Evolutionary conservation across 2,113 vertebrate genomes (phyloP).

Genomic region (Rhagologus leucostigma): DNA sequence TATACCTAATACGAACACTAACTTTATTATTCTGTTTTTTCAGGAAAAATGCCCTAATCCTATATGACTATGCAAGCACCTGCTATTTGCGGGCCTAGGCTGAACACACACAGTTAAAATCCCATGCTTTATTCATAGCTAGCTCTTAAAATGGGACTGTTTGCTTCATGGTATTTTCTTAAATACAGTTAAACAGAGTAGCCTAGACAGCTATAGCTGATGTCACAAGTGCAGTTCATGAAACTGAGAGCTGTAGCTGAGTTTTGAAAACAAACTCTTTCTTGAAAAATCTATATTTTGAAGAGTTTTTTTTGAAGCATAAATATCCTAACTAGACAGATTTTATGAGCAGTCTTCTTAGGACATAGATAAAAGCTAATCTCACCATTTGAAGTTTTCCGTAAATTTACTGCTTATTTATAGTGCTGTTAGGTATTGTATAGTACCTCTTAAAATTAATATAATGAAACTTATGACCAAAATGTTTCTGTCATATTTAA

Average conservation of each 20-base stretch:
- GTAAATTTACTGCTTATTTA: not conserved
- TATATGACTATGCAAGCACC: not conserved
- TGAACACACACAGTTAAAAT: not conserved
- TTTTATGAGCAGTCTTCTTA: not conserved
- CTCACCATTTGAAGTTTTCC: conserved; percentile 8
- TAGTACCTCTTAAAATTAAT: not conserved
- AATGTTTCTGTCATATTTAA: not conserved
- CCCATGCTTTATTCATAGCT: not conserved
- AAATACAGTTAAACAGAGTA: not conserved
- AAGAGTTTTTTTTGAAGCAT: not conserved
- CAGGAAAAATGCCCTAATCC: not conserved
- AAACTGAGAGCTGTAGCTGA: not conserved
- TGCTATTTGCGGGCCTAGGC: not conserved
- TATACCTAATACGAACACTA: not conserved
- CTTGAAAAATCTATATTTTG: not conserved
- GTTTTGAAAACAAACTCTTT: not conserved
- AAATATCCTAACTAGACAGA: not conserved
- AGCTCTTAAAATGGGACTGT: not conserved
- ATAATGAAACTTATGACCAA: not conserved
- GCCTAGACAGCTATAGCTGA: not conserved
- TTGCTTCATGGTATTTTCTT: not conserved
- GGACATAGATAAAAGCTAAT: not conserved
- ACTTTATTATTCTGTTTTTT: not conserved
- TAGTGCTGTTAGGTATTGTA: not conserved
- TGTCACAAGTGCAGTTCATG: not conserved